A percentile compares a stretch with the other conserved stretches of the same genome.
Conservation (phyloP, 2,113 vertebrate genomes). For the Oostethus manadensis region DNA sequence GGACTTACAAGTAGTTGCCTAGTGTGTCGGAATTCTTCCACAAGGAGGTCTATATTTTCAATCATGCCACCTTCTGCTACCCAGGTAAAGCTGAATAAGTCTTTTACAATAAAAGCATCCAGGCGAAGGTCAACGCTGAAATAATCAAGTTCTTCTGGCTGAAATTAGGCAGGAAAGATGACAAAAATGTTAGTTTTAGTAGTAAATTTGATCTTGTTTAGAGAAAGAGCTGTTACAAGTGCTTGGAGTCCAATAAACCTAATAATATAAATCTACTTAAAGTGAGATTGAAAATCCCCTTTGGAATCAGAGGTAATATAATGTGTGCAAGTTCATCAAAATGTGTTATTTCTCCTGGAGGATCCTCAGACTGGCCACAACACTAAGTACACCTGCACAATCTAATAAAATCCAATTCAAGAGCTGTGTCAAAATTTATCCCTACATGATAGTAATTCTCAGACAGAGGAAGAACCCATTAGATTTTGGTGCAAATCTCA, state of each 20-base stretch:
- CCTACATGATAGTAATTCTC: no score
- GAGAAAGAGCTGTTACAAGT: no score
- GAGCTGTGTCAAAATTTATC: no score
- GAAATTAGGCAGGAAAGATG: background rate
- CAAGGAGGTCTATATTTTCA: conserved; percentile 76
- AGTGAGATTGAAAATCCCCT: background rate
- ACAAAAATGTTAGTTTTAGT: background rate
- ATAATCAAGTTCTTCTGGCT: conserved; percentile 79
- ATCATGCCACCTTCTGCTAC: conserved; percentile 77
- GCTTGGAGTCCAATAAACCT: background rate
- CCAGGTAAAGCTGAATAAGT: conserved; percentile 80
- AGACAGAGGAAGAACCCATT: no score
- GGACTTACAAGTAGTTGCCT: conserved; percentile 79
- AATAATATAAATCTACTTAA: background rate
- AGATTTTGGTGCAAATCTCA: no score
- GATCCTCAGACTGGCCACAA: no score
- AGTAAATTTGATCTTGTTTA: background rate
- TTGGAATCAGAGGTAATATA: background rate
- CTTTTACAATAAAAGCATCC: conserved; percentile 75
- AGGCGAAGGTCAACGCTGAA: conserved; percentile 77
- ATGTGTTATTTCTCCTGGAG: no score
- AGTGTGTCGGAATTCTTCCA: conserved; percentile 81
- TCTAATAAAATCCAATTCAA: no score
- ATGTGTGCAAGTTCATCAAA: no score
- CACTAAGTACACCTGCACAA: no score